Evolutionary conservation across 2,888 invertebrate species (phyloP), one percentile per base, ranked within the genome.

Genomic region (Spialia ferax): DNA sequence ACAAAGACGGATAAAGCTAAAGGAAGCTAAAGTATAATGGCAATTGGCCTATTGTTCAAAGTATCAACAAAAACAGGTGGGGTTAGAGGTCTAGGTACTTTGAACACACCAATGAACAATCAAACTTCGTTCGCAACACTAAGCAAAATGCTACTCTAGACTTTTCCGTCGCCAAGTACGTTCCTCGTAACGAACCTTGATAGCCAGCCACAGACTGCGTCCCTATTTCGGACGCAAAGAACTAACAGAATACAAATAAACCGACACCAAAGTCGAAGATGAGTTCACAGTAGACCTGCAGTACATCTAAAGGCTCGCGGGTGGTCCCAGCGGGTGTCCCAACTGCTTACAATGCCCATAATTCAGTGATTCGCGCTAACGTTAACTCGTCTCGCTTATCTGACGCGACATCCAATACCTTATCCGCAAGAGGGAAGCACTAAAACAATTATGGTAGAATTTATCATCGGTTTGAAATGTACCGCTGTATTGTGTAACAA

Each of bases 271-370:
- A 18, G 8, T 45, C 8, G 45, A 18, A 45, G 45, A 10, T 45
- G 45, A 18, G 45, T 45, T 18, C 45, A 45, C 18, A 45, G 45
- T 45, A 45, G 18, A 45, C 45, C 7, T 45, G 45, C 73, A 78
- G 72, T 76, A 74, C 69, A 73, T 74, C 74, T 74, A 70, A 77
- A 70, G 73, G 77, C 72, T 78, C 86, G 81, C 91, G 91, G 91
- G 93, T 91, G 93, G 92, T 91, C 92, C 79, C 91, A 89, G 91
- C 91, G 84, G 92, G 92, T 76, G 84, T 78, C 81, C 79, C 73
- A 77, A 82, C 80, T 78, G 81, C 78, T 82, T 85, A 90, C 88
- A 87, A 86, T 83, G 82, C 77, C 83, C 86, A 92, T 93, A 91
- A 91, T 84, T 93, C 88, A 89, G 84, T 85, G 87, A 89, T 89